Evolutionary conservation across 2,113 vertebrate genomes (phyloP), one percentile per base, ranked within the genome.

Genomic region (Rissa tridactyla): DNA sequence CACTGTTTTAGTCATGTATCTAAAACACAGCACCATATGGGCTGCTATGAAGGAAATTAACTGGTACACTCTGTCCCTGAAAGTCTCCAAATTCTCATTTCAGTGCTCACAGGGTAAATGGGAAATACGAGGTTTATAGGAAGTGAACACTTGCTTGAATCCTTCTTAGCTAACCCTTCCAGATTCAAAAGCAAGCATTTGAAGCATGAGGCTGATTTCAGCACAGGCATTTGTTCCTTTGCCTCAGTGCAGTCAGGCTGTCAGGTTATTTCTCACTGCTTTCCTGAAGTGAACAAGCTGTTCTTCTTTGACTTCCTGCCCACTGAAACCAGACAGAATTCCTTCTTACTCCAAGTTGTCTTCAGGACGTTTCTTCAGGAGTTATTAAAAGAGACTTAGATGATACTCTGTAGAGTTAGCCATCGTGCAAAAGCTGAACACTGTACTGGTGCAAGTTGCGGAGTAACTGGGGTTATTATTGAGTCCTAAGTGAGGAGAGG

Each of bases 241-340:
- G 58, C 21, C 36, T 88, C 34, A 8, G 44, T 88, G 54, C 75
- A 65, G 32, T 69, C 92, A 71, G 30, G 15, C 62, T 90, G 42
- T 92, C 49, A 55, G 15, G 40, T 88, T 44, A 47, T 93, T 95
- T 90, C 54, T 54, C 34, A 1, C 34, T 52, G 36, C 82, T 73
- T 86, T 90, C 46, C 11, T 88, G 88, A 92, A 76, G 52, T 69
- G 52, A 90, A 55, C 73, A 90, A 82, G 57, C 92, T 96, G 92
- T 77, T 95, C 15, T 55, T 75, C 79, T 82, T 93, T 82, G 82
- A 85, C 62, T 88, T 82, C 34, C 36, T 95, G 95, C 86, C 71
- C 58, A 34, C 70, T 88, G 88, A 95, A 96, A 92, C 40, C 49
- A 77, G 62, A 69, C 82, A 76, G 78, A 78, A 72, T 64, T 91